Evolutionary conservation across 2,113 vertebrate species (phyloP), one percentile per base, ranked within the genome.

Genomic region (human): DNA sequence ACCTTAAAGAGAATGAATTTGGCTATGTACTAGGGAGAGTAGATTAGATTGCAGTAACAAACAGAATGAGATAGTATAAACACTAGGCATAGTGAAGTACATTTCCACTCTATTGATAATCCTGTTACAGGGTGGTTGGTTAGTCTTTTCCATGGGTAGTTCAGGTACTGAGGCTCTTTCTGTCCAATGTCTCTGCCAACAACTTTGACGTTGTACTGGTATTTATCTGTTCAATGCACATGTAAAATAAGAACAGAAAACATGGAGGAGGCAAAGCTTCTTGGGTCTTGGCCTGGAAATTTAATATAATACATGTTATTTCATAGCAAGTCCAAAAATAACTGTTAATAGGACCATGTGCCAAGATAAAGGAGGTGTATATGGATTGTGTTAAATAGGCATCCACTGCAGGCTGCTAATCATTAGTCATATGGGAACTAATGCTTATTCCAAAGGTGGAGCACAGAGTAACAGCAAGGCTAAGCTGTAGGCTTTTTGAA

Each of bases 231-330:
- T 76, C 55, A 78, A 25, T 64, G 6, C 30, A 64, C 2, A 12
- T 64, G 61, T 64, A 64, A 92, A 23, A 76, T 81, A 76, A 17
- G 27, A 84, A 83, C 40, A 96, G 20, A 88, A 13, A 57, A 83
- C 48, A 30, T 10, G 8, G 35, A 70, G 11, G 11, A 78, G 3
- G 1, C 13, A 73, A 0, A 48, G 0, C 18, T 68, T 78, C 16
- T 78, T 45, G 32, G 20, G 14, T 2, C 27, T n/a, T 68, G 9
- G 1, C 35, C 20, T 81, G 48, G 14, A 55, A 43, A 57, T 85
- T 52, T 70, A 48, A 55, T 40, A 40, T 4, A 91, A 40, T 6
- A 27, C 0, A 2, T 32, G 12, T 35, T 13, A 59, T 55, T 32
- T 61, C 17, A 11, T 40, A 66, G 25, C 32, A 40, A 12, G 17